Conservation (phyloP, 2,888 invertebrate species). For the Onthophagus sagittarius region DNA sequence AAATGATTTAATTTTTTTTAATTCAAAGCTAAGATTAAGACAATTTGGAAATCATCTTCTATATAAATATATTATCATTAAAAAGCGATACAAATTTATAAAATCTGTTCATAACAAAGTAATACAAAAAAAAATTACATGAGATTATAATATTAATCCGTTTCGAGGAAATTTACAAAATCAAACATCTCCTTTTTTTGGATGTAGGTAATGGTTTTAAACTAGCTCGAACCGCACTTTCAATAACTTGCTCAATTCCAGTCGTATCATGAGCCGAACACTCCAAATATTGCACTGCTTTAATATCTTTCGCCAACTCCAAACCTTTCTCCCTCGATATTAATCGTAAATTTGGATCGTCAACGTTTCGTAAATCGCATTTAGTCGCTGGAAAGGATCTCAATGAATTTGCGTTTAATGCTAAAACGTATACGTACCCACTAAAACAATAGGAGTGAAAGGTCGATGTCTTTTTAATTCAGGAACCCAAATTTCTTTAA, state of each 20-base stretch:
- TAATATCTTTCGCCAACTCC: conserved; percentile 62
- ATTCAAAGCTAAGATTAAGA: too few species aligned
- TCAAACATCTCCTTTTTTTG: not conserved
- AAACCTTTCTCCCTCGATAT: conserved; percentile 71
- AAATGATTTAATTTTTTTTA: too few species aligned
- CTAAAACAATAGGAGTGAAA: conserved; percentile 75
- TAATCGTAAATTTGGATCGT: conserved; percentile 53
- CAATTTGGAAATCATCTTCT: too few species aligned
- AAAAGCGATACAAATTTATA: too few species aligned
- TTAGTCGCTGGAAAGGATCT: conserved; percentile 63
- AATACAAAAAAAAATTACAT: too few species aligned
- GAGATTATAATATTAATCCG: too few species aligned
- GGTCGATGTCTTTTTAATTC: conserved; percentile 81
- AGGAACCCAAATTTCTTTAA: conserved; percentile 84
- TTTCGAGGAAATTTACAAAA: not conserved
- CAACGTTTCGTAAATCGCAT: conserved; percentile 64
- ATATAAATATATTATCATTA: too few species aligned
- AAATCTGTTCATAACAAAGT: too few species aligned
- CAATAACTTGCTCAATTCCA: conserved; percentile 40
- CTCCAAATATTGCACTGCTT: conserved; percentile 43
- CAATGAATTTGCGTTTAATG: not conserved
- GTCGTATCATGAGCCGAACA: conserved; percentile 42
- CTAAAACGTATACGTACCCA: conserved; percentile 59
- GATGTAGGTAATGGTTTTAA: not conserved
- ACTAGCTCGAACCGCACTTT: not conserved